phyloP scores from a whole-genome alignment of 37 sponge, comb jelly and placozoan genomes.

The Petrosia ficiformis region DNA sequence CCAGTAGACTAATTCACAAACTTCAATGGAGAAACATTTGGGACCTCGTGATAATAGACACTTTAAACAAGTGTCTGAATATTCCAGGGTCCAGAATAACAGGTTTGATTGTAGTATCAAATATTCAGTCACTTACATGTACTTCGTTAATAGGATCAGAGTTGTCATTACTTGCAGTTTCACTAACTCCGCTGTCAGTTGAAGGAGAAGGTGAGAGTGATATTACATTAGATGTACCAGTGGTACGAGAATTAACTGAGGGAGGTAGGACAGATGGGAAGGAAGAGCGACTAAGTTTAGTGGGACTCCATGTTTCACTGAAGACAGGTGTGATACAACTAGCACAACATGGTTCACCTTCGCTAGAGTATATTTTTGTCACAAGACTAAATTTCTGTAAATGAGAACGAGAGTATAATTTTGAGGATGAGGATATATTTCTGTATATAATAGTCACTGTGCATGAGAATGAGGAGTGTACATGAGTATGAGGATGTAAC shows the following conservation, averaged over 20 bases:
- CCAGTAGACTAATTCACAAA: too few species aligned
- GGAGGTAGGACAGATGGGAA: not conserved
- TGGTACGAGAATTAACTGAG: not conserved
- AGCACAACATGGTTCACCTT: conserved; percentile 49
- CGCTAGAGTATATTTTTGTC: conserved; percentile 28
- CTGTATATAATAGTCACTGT: not conserved
- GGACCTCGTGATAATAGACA: too few species aligned
- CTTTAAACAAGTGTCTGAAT: too few species aligned
- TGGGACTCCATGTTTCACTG: conserved; percentile 31
- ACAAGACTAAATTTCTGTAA: not conserved
- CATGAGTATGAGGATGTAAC: too few species aligned
- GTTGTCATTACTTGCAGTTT: not conserved
- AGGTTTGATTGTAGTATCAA: too few species aligned
- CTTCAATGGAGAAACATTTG: too few species aligned
- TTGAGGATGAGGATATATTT: not conserved
- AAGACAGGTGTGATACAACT: conserved; percentile 50
- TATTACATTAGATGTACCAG: not conserved
- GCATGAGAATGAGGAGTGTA: not conserved
- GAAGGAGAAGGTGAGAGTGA: not conserved
- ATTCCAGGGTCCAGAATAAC: too few species aligned
- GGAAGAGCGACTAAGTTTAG: not conserved
- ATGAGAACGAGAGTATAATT: not conserved
- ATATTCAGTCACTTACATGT: too few species aligned
- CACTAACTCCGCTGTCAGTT: not conserved
- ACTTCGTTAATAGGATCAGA: not conserved